Evolutionary conservation across 2,888 invertebrate species (phyloP).

Genomic region (Drosophila pseudotakahashii): DNA sequence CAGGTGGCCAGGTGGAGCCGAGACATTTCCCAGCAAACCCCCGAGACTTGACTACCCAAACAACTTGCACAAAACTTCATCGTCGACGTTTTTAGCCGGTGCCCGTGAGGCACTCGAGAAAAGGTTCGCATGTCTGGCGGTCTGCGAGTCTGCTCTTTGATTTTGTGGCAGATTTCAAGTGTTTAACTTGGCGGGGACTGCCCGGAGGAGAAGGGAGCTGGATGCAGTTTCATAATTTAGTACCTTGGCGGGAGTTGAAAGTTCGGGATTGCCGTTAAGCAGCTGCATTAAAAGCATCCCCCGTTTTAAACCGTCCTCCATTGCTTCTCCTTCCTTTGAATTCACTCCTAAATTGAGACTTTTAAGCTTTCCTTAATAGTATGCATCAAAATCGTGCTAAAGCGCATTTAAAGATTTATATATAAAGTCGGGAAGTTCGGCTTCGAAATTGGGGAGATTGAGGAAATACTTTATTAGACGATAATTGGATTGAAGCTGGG

Average conservation of each 20-base stretch:
- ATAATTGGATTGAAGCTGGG: constrained; percentile 13
- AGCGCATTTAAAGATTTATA: constrained; percentile 15
- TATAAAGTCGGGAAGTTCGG: constrained; percentile 1
- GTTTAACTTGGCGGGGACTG: constrained; percentile 53
- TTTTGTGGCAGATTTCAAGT: constrained; percentile 73
- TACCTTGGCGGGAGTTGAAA: constrained; percentile 20
- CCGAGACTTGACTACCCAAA: constrained; percentile 44
- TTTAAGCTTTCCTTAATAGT: neutral
- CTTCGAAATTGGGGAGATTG: constrained; percentile 6
- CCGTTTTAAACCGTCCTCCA: neutral
- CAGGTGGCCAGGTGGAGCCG: constrained; percentile 30
- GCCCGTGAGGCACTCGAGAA: constrained; percentile 33
- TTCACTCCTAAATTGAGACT: neutral
- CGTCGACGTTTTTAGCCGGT: constrained; percentile 17
- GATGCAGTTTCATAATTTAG: constrained; percentile 69
- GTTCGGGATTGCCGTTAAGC: constrained; percentile 40
- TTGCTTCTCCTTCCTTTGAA: neutral
- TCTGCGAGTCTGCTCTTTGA: constrained; percentile 56
- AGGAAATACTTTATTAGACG: constrained; percentile 15
- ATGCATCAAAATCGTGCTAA: constrained; percentile 3
- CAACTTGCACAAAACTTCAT: constrained; percentile 60
- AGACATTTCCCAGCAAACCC: neutral
- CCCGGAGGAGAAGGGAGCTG: constrained; percentile 28
- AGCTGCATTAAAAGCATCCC: constrained; percentile 50
- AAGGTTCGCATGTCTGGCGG: constrained; percentile 33